These are phyloP conservation scores for Pseudopipra pipra DNA, from an alignment of 2,113 vertebrate genomes.

Conservation along the genomic window DNA sequence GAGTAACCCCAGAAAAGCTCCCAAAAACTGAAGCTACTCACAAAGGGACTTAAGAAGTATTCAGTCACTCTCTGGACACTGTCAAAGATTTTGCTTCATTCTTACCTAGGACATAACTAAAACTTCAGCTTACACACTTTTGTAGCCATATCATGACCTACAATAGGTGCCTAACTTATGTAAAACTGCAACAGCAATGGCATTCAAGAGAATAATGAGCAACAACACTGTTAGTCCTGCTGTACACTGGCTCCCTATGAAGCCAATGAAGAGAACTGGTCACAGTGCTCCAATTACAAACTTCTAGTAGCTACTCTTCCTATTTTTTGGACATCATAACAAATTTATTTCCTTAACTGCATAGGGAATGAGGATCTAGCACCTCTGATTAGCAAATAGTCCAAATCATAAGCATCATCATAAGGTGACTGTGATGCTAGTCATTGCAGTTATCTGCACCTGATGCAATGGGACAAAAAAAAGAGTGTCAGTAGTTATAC, in stretches of 20 bases:
- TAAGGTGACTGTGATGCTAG: not conserved
- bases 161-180: not conserved
- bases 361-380: not conserved
- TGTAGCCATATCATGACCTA: not conserved
- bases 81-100: not conserved
- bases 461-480: not conserved
- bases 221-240: not conserved
- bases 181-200: not conserved
- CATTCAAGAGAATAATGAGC: not conserved
- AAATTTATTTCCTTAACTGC: not conserved
- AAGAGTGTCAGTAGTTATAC: not conserved
- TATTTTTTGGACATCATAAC: not conserved
- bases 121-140: not conserved
- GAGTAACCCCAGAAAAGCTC: not conserved
- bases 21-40: not conserved
- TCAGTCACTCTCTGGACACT: not conserved
- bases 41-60: not conserved
- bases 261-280: not conserved
- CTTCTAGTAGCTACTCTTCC: not conserved
- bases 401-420: not conserved
- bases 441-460: not conserved
- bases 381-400: not conserved
- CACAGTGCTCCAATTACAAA: rapidly evolving
- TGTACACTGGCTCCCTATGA: rapidly evolving
- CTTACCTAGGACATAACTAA: not conserved